Percentiles rank a stretch among this genome's conserved stretches.
Evolutionary conservation across 2,797 vertebrate species (phyloP).

Genomic region (Syndactyla subalaris): DNA sequence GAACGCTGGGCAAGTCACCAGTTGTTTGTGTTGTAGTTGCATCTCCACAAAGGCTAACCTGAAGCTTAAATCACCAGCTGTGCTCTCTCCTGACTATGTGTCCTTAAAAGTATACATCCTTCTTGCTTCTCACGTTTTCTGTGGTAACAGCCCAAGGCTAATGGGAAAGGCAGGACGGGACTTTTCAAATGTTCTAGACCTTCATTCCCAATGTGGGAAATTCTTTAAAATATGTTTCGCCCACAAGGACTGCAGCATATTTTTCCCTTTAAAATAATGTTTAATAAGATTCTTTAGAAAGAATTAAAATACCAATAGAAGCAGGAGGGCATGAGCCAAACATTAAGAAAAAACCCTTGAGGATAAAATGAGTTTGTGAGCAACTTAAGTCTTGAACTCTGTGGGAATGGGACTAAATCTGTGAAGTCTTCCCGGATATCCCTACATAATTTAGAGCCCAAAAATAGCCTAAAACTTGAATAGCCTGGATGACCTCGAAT

Average conservation of each 20-base stretch:
- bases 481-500: not conserved
- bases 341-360: slow-evolving; percentile 29
- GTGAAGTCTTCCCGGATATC: slow-evolving; percentile 59
- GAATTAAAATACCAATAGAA: slow-evolving; percentile 24
- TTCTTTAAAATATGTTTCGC: not conserved
- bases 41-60: not conserved
- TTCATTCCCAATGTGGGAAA: not conserved
- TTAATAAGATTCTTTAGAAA: not conserved
- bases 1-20: not conserved
- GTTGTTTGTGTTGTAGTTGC: not conserved
- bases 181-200: not conserved
- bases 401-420: slow-evolving; percentile 53
- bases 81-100: not conserved
- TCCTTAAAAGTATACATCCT: not conserved
- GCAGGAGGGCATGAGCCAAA: slow-evolving; percentile 23
- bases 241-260: not conserved
- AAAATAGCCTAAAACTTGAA: slow-evolving; percentile 34
- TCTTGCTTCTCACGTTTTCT: not conserved
- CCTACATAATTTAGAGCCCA: not conserved
- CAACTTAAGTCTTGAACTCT: slow-evolving; percentile 29
- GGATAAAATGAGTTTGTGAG: slow-evolving; percentile 33
- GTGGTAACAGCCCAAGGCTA: not conserved
- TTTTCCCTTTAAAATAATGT: not conserved
- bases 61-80: not conserved
- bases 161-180: not conserved